Evolutionary conservation across 2,888 invertebrate genomes (phyloP), one percentile per base, ranked within the genome.

Genomic region (Agrochola litura): DNA sequence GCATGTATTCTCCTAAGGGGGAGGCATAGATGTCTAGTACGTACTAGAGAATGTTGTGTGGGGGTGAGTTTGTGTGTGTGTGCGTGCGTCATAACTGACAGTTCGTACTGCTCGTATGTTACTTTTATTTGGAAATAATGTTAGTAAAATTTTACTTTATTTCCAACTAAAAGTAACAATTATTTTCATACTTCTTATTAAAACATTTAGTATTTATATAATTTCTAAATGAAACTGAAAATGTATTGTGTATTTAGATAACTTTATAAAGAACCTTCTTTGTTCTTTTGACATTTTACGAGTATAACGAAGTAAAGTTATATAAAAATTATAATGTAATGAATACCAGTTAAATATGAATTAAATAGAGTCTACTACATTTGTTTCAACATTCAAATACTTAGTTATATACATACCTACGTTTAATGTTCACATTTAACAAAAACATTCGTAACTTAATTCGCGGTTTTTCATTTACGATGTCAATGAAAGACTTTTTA

Each of bases 371-470:
- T 76, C 25, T 30, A n/a, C n/a, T 14, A 54, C 30, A 76, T 54
- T 75, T n/a, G 19, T 74, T 63, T 76, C 30, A 63, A 37, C 5
- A 54, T 43, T 43, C 14, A 54, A 41, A 37, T 16, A n/a, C 12
- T 41, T 22, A 9, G 30, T 25, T 22, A 74, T 12, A 14, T 5
- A 49, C 46, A 0, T 49, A 43, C 2, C 9, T 64, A n/a, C 14
- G 6, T 54, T 52, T 19, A 30, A 61, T 30, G 41, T 41, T 41
- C 25, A 52, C 52, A n/a, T 61, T 75, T 75, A 43, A 30, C 61
- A 30, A 19, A 49, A 61, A 75, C 22, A 8, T 12, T 61, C 6
- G 9, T 12, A 43, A 30, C 14, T n/a, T 76, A n/a, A 19, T 52
- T 46, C 46, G 37, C 46, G n/a, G n/a, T n/a, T 30, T 30, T n/a